A percentile compares a stretch with the other conserved stretches of the same genome.
Conservation (phyloP, 1,140 invertebrate species). For the Oppia nitens region DNA sequence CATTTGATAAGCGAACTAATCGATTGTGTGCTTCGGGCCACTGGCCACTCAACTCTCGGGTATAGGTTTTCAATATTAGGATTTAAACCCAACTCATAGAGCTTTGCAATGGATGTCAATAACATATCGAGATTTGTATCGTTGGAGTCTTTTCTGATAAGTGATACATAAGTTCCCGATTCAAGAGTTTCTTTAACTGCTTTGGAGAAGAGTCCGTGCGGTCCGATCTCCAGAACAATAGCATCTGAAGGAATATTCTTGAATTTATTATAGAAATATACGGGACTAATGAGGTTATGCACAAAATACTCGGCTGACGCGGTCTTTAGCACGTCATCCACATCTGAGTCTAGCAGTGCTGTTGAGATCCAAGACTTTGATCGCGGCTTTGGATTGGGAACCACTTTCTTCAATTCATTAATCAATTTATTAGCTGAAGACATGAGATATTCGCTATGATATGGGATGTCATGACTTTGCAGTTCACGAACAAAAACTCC, state of each 20-base stretch:
- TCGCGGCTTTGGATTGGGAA: constrained; percentile 57
- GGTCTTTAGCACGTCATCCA: constrained; percentile 58
- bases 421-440: constrained; percentile 62
- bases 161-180: constrained; percentile 53
- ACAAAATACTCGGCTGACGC: no score
- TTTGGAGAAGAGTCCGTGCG: no score
- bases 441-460: no score
- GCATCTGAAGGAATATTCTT: constrained; percentile 69
- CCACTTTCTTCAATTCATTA: constrained; percentile 54
- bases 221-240: constrained; percentile 55
- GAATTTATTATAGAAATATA: constrained; percentile 86
- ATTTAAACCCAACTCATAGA: constrained; percentile 59
- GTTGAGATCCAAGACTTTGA: constrained; percentile 71
- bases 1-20: constrained; percentile 33
- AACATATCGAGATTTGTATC: constrained; percentile 35
- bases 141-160: no score
- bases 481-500: no score
- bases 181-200: no score
- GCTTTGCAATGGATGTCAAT: constrained; percentile 29
- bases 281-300: no score
- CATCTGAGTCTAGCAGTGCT: constrained; percentile 65
- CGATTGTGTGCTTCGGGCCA: constrained; percentile 33
- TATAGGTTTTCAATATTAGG: constrained; percentile 34
- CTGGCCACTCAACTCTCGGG: constrained; percentile 29
- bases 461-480: no score